Conservation (phyloP, 2,113 vertebrate species). For the Arenaria interpres region DNA sequence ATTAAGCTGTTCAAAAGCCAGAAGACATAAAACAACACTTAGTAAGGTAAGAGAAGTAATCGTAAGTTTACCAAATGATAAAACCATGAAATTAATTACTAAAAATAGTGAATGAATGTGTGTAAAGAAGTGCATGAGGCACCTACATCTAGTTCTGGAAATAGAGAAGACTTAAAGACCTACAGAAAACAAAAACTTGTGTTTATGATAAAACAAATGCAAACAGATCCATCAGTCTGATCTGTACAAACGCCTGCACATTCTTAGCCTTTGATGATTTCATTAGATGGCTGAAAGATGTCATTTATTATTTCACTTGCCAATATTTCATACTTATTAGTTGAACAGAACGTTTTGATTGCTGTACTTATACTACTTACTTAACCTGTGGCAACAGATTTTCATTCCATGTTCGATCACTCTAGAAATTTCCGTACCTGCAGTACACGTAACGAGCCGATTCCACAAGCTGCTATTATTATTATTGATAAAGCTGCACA, state of each 20-base stretch:
- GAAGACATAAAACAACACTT: background rate
- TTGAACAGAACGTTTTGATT: background rate
- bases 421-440: background rate
- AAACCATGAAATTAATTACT: background rate
- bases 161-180: background rate
- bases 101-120: background rate
- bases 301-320: background rate
- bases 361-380: background rate
- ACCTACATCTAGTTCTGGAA: background rate
- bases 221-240: background rate
- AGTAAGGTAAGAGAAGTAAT: background rate
- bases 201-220: background rate
- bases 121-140: background rate
- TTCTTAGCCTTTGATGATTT: background rate
- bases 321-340: background rate
- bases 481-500: background rate
- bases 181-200: background rate
- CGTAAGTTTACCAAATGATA: background rate
- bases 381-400: accelerated
- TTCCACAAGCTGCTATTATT: background rate
- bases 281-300: background rate
- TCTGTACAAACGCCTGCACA: background rate
- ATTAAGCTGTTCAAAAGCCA: background rate
- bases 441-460: background rate
- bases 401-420: background rate